These are phyloP conservation scores for Melanotaenia maccullochi DNA, from an alignment of 2,797 vertebrate species.

Conservation along the genomic window DNA sequence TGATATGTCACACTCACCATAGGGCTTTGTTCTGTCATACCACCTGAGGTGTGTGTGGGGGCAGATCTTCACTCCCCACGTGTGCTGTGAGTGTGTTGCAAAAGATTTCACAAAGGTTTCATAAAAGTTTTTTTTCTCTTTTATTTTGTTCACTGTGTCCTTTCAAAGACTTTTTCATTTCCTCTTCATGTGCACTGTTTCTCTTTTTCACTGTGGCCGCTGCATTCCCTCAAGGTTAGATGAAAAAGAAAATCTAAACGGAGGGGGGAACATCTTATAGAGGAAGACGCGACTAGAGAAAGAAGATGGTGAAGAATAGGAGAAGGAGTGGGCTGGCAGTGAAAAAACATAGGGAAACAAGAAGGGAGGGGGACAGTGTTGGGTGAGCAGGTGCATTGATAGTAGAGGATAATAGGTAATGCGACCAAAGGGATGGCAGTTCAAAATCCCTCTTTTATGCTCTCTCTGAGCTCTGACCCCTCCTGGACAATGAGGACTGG, in stretches of 20 bases:
- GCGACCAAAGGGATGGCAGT: constrained; percentile 66
- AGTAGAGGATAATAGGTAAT: constrained; percentile 71
- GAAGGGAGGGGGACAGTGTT: constrained; percentile 6
- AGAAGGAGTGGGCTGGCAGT: constrained; percentile 5
- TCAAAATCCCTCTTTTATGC: constrained; percentile 73
- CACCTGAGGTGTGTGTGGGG: constrained; percentile 59
- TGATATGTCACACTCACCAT: constrained; percentile 62
- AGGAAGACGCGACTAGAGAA: constrained; percentile 11
- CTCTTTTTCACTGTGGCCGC: constrained; percentile 12
- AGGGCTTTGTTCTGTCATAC: constrained; percentile 62
- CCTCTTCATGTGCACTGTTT: constrained; percentile 24
- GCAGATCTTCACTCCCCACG: constrained; percentile 17
- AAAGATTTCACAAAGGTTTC: constrained; percentile 44
- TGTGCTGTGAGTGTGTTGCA: background rate
- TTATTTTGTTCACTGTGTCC: constrained; percentile 24
- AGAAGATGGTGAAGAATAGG: constrained; percentile 5
- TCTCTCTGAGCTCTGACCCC: constrained; percentile 68
- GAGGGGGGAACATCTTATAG: background rate
- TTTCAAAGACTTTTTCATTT: constrained; percentile 45
- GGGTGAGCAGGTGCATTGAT: constrained; percentile 71
- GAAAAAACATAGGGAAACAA: constrained; percentile 27
- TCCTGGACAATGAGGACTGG: constrained; percentile 48
- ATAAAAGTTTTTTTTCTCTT: constrained; percentile 23
- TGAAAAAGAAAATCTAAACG: constrained; percentile 10
- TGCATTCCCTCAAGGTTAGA: constrained; percentile 37